phyloP scores from a whole-genome alignment of 2,797 vertebrate genomes.

The Thalassophryne amazonica region DNA sequence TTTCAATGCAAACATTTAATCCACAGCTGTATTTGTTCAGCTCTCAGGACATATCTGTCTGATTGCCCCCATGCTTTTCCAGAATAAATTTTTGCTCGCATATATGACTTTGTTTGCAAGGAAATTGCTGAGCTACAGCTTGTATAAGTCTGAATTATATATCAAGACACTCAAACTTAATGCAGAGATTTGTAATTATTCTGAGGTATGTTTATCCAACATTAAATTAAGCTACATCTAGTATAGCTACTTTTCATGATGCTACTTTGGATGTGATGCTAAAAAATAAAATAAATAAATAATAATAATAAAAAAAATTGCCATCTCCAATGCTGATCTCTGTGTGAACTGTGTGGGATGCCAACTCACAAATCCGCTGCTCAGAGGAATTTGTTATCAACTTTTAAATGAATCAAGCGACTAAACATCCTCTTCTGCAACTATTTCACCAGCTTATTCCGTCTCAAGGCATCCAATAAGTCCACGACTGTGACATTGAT shows the following conservation, averaged over 20 bases:
- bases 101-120: no score
- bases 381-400: constrained; percentile 38
- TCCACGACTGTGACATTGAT: constrained; percentile 7
- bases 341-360: constrained; percentile 38
- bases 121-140: no score
- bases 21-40: background rate
- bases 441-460: constrained; percentile 18
- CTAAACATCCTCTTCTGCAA: constrained; percentile 28
- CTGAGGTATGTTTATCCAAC: background rate
- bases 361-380: constrained; percentile 48
- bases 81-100: no score
- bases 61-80: background rate
- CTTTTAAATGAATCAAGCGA: constrained; percentile 24
- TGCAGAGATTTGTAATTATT: constrained; percentile 6
- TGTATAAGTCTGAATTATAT: constrained; percentile 1
- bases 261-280: no score
- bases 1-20: background rate
- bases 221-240: background rate
- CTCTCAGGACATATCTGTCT: no score
- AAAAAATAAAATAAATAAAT: no score
- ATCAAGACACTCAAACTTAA: constrained; percentile 3
- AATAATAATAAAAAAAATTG: constrained; percentile 16
- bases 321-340: constrained; percentile 45
- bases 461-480: constrained; percentile 13
- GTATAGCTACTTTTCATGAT: background rate